A percentile compares a stretch with the other conserved stretches of the same genome.
These are phyloP conservation scores for Dendropsophus ebraccatus DNA, from an alignment of 2,113 vertebrate genomes.

Conservation along the genomic window DNA sequence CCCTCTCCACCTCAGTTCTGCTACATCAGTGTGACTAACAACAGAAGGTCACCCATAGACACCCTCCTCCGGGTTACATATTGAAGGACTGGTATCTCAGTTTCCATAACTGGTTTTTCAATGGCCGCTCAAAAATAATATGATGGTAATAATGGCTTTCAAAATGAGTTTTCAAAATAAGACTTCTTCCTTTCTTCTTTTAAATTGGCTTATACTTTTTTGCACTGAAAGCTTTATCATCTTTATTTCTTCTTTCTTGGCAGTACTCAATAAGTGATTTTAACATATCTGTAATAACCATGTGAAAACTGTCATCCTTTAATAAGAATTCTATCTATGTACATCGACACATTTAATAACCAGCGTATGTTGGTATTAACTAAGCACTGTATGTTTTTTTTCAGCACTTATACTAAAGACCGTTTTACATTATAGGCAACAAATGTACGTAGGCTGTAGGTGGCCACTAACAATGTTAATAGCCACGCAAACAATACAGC, in stretches of 20 bases:
- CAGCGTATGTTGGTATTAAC: too few relatives aligned
- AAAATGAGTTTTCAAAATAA: conserved; percentile 67
- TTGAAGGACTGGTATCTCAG: conserved; percentile 60
- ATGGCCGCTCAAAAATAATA: conserved; percentile 65
- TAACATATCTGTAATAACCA: neutral
- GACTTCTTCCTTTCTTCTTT: neutral
- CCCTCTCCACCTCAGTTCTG: conserved; percentile 54
- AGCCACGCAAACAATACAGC: too few relatives aligned
- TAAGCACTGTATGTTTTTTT: too few relatives aligned
- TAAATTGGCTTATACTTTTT: neutral
- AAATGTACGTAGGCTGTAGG: too few relatives aligned
- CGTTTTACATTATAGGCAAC: too few relatives aligned
- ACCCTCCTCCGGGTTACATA: conserved; percentile 55
- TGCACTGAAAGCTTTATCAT: neutral
- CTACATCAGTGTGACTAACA: conserved; percentile 64
- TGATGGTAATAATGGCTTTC: conserved; percentile 64
- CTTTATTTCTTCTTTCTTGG: conserved; percentile 12
- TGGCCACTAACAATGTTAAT: too few relatives aligned
- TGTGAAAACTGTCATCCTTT: neutral
- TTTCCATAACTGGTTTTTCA: conserved; percentile 62
- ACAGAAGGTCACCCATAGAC: conserved; percentile 62
- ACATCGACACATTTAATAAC: too few relatives aligned
- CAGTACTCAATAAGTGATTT: conserved; percentile 27
- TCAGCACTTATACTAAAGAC: too few relatives aligned
- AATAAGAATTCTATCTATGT: too few relatives aligned